A percentile compares a stretch with the other conserved stretches of the same genome.
These are phyloP conservation scores for Papilio glaucus DNA, from an alignment of 1,140 invertebrate genomes.

Conservation along the genomic window DNA sequence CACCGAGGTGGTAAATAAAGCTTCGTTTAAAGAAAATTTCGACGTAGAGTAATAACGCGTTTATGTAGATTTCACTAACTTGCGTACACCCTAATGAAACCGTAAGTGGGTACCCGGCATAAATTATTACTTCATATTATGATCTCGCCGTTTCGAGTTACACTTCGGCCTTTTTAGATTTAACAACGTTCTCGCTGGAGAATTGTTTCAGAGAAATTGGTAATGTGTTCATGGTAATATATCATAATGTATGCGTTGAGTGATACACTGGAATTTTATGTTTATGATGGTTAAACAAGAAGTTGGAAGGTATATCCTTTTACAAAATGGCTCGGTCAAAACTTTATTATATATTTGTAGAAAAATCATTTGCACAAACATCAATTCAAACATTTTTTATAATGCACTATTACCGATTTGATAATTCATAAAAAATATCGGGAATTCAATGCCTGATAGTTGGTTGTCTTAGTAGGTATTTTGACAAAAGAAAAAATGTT, in stretches of 20 bases:
- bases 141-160: constrained; percentile 49
- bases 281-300: constrained; percentile 41
- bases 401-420: background rate
- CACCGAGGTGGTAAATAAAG: constrained; percentile 49
- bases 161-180: constrained; percentile 53
- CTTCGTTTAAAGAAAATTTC: constrained; percentile 53
- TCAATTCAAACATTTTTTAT: background rate
- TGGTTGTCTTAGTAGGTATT: too few relatives aligned
- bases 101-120: constrained; percentile 59
- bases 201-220: constrained; percentile 57
- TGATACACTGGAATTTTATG: constrained; percentile 31
- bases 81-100: constrained; percentile 65
- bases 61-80: constrained; percentile 75
- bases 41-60: constrained; percentile 62
- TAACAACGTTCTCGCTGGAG: constrained; percentile 43
- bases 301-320: constrained; percentile 28
- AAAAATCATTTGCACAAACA: background rate
- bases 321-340: constrained; percentile 14
- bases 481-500: too few relatives aligned
- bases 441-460: too few relatives aligned
- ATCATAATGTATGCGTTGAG: constrained; percentile 42
- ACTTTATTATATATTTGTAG: background rate
- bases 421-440: background rate
- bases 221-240: constrained; percentile 47
- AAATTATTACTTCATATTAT: constrained; percentile 68